A percentile compares a stretch with the other conserved stretches of the same genome.
These are phyloP conservation scores for Diplodus puntazzo DNA, from an alignment of 2,797 vertebrate genomes.

Conservation along the genomic window DNA sequence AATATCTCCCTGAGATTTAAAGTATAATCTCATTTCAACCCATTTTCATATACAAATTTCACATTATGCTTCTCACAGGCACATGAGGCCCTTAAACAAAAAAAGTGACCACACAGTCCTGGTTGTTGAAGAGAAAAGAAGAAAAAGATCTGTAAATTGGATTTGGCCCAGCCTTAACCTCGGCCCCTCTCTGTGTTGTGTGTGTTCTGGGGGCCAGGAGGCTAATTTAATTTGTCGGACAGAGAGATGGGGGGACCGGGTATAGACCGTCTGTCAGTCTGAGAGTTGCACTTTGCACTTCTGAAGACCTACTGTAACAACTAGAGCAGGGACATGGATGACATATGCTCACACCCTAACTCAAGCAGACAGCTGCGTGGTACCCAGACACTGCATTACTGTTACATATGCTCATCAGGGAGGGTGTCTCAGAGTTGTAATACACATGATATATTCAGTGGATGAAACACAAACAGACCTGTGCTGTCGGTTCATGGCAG, in stretches of 20 bases:
- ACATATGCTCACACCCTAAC: slow-evolving; percentile 52
- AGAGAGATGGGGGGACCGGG: slow-evolving; percentile 72
- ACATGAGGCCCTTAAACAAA: slow-evolving; percentile 55
- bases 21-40: slow-evolving; percentile 40
- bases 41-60: slow-evolving; percentile 64
- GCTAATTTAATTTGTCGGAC: slow-evolving; percentile 88
- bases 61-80: slow-evolving; percentile 53
- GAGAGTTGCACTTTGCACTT: slow-evolving; percentile 81
- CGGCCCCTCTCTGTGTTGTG: slow-evolving; percentile 80
- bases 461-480: slow-evolving; percentile 81
- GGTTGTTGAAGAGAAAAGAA: slow-evolving; percentile 32
- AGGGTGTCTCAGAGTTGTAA: background rate
- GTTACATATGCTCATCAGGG: slow-evolving; percentile 23
- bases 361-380: slow-evolving; percentile 56
- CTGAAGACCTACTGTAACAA: slow-evolving; percentile 77
- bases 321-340: slow-evolving; percentile 53
- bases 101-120: slow-evolving; percentile 65
- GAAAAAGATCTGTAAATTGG: slow-evolving; percentile 79
- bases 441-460: background rate
- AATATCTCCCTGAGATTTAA: slow-evolving; percentile 9
- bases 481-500: slow-evolving; percentile 92
- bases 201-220: slow-evolving; percentile 83
- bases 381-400: slow-evolving; percentile 11
- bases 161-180: slow-evolving; percentile 84
- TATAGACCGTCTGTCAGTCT: slow-evolving; percentile 82